A percentile compares a stretch with the other conserved stretches of the same genome.
Evolutionary conservation across 2,113 vertebrate species (phyloP).

Genomic region (Stigmatopora nigra): DNA sequence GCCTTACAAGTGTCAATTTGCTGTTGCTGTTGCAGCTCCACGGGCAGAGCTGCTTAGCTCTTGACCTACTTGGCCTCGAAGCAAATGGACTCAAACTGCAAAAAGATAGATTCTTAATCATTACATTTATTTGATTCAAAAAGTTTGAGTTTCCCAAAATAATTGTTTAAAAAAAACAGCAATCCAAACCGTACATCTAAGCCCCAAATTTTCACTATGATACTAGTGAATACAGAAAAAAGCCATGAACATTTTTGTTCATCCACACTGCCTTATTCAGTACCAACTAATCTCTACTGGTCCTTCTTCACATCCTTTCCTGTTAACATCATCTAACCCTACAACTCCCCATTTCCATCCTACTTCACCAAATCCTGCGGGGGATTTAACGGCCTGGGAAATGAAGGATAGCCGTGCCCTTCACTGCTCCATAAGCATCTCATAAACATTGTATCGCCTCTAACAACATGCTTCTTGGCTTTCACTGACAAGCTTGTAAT

Average conservation of each 20-base stretch:
- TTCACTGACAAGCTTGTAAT: constrained; percentile 12
- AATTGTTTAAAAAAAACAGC: neutral
- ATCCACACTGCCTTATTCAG: neutral
- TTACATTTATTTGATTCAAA: neutral
- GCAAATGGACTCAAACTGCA: neutral
- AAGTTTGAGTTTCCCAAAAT: neutral
- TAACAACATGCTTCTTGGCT: constrained; percentile 18
- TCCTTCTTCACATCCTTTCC: constrained; percentile 27
- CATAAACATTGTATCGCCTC: constrained; percentile 10
- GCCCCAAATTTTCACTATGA: neutral
- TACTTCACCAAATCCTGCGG: constrained; percentile 27
- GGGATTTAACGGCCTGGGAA: constrained; percentile 29
- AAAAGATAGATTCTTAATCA: neutral
- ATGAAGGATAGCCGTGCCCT: constrained; percentile 23
- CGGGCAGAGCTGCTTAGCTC: neutral
- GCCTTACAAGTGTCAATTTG: neutral
- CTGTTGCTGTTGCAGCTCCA: neutral
- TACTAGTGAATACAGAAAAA: neutral
- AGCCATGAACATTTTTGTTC: neutral
- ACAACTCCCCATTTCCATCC: constrained; percentile 10
- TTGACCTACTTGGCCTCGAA: neutral
- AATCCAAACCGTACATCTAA: neutral
- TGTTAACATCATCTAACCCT: constrained; percentile 47
- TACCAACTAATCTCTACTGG: neutral
- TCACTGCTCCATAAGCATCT: constrained; percentile 15